Evolutionary conservation across 2,797 vertebrate species (phyloP).

Genomic region (Rhynchotus rufescens): DNA sequence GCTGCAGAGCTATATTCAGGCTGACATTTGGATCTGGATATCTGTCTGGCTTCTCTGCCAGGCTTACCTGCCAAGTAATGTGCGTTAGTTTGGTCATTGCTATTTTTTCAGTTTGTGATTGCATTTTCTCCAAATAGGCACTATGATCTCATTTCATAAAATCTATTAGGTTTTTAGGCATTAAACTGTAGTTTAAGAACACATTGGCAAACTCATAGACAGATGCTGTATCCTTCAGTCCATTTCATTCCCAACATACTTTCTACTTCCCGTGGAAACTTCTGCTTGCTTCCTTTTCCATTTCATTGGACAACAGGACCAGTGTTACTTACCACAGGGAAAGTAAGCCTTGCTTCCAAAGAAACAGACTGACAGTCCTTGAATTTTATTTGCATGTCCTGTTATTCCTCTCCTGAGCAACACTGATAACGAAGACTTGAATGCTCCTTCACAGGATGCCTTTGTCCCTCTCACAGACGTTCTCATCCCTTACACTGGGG

Average conservation of each 20-base stretch:
- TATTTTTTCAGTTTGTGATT: neutral
- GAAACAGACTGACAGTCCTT: neutral
- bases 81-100: neutral
- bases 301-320: neutral
- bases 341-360: neutral
- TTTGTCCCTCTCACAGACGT: neutral
- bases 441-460: rapidly evolving
- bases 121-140: neutral
- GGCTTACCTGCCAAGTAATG: neutral
- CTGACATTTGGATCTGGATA: neutral
- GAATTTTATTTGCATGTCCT: neutral
- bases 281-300: neutral
- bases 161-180: neutral
- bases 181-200: neutral
- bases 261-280: neutral
- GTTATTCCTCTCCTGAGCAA: neutral
- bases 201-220: neutral
- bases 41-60: neutral
- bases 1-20: neutral
- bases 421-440: neutral
- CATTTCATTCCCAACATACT: neutral
- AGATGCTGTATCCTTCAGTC: neutral
- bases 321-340: neutral
- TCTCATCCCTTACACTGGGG: rapidly evolving
- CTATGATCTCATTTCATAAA: neutral